A percentile compares a stretch with the other conserved stretches of the same genome.
These are phyloP conservation scores for Psittacula derbiana DNA, from an alignment of 2,797 vertebrate species.

Conservation along the genomic window DNA sequence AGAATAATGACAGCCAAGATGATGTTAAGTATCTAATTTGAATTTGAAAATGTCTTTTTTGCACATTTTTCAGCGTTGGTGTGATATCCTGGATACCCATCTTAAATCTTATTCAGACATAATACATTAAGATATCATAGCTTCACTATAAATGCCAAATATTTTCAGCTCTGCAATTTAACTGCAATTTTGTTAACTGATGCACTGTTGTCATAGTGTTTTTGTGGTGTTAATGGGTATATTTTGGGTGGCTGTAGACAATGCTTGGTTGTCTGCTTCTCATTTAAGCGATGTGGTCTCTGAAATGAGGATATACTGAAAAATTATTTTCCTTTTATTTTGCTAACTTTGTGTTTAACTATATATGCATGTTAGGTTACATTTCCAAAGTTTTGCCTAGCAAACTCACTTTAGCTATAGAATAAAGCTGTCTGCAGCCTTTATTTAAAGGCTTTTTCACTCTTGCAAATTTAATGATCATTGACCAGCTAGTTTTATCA, in stretches of 20 bases:
- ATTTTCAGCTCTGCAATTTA: conserved; percentile 34
- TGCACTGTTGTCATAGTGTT: neutral
- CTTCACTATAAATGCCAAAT: conserved; percentile 39
- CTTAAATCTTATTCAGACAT: conserved; percentile 18
- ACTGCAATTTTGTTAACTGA: neutral
- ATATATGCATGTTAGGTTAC: neutral
- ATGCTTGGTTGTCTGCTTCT: neutral
- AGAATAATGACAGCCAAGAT: neutral
- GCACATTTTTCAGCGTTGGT: conserved; percentile 9
- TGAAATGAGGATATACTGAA: neutral
- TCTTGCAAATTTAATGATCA: neutral
- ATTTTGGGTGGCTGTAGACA: neutral
- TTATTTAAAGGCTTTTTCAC: neutral
- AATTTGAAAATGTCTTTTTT: conserved; percentile 33
- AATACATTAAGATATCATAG: neutral
- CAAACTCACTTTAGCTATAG: neutral
- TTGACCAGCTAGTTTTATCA: neutral
- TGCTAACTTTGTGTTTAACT: neutral
- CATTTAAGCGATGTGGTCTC: neutral
- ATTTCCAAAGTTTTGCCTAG: neutral
- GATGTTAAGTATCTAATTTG: conserved; percentile 18
- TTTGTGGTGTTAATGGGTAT: neutral
- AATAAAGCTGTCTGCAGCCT: neutral
- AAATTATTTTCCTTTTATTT: neutral
- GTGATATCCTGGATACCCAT: conserved; percentile 56